These are phyloP conservation scores for Bubo blakistoni DNA, from an alignment of 2,113 vertebrate genomes.

Conservation along the genomic window DNA sequence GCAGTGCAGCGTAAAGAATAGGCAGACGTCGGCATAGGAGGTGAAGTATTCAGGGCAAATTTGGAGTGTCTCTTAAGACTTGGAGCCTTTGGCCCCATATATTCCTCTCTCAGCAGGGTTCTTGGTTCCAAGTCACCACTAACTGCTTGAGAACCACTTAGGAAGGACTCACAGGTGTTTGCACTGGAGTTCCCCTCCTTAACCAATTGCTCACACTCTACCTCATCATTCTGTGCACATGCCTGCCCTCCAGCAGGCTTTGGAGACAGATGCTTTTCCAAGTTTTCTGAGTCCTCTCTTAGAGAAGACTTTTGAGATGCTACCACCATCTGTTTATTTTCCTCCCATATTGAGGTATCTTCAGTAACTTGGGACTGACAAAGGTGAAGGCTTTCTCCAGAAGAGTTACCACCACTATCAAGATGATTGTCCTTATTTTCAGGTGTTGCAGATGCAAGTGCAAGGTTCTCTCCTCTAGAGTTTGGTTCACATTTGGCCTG, in stretches of 20 bases:
- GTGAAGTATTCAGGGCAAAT: background rate
- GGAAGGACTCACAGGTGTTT: background rate
- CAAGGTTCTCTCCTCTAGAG: background rate
- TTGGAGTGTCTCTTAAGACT: conserved; percentile 51
- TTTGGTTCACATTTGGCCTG: background rate
- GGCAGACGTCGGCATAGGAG: background rate
- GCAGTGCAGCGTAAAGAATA: conserved; percentile 77
- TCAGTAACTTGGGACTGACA: background rate
- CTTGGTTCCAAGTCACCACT: conserved; percentile 57
- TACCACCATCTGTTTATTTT: background rate
- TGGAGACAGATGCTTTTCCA: background rate
- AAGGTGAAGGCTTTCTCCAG: background rate
- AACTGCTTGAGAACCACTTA: conserved; percentile 19
- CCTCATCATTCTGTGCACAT: background rate
- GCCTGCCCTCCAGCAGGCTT: background rate
- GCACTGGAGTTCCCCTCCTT: conserved; percentile 23
- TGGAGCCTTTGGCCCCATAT: conserved; percentile 32
- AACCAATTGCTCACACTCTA: background rate
- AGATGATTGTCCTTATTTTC: background rate
- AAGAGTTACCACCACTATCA: background rate
- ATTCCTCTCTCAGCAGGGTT: conserved; percentile 34
- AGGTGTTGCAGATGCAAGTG: background rate
- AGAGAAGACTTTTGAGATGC: background rate
- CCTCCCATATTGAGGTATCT: background rate
- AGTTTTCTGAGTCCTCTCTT: background rate